Evolutionary conservation across 2,113 vertebrate species (phyloP), one percentile per base, ranked within the genome.

Genomic region (Camelus dromedarius): DNA sequence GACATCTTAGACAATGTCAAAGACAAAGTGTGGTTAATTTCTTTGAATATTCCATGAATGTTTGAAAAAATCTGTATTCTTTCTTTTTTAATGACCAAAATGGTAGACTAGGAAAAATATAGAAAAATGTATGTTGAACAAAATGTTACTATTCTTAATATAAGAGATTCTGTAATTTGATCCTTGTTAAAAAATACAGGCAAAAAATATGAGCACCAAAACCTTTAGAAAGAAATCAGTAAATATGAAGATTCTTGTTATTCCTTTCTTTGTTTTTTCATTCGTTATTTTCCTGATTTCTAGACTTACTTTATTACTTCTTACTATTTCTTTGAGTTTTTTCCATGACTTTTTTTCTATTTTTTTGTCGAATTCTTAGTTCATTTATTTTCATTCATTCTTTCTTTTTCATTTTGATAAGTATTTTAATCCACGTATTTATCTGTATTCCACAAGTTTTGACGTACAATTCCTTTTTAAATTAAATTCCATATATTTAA

Each of bases 401-500:
- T 50, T 76, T 70, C 48, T 48, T 30, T 77, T 82, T 92, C 54
- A 35, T 76, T 83, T 81, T 86, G 26, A 52, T 88, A 91, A 64
- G 54, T 84, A 91, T 18, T 69, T 69, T 70, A 72, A 72, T 35
- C 58, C 72, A 46, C 77, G 70, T 2, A 58, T 69, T 86, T 64
- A 58, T 32, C 14, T 77, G 2, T 95, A 56, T 70, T 70, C 6
- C 35, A 66, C 20, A 62, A 48, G 5, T 62, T 76, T 89, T 83
- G 69, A 50, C 52, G 83, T 30, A 70, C 50, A 69, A 66, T n/a
- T 42, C 32, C 20, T 91, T 90, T 64, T 86, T 32, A 38, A 35
- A 83, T 76, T 83, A 88, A 77, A 95, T 92, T 84, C 13, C 56
- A 69, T 24, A 50, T 50, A 48, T 81, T 81, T 54, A 46, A 62